A percentile compares a stretch with the other conserved stretches of the same genome.
These are phyloP conservation scores for Anableps anableps DNA, from an alignment of 2,797 vertebrate genomes.

Conservation along the genomic window DNA sequence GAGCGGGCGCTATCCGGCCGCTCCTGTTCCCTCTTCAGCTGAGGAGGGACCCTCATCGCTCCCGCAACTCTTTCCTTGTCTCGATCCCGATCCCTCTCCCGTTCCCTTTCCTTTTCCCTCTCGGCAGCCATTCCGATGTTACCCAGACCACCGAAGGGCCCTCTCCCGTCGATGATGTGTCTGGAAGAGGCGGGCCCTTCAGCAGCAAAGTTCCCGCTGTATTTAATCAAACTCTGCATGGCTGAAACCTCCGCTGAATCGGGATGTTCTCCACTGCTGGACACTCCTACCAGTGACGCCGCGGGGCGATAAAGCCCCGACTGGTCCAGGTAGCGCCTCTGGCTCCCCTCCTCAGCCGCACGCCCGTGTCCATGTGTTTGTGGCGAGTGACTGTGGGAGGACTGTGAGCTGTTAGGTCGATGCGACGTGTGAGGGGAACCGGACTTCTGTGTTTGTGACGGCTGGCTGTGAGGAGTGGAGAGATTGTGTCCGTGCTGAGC, in stretches of 20 bases:
- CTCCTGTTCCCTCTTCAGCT: slow-evolving; percentile 93
- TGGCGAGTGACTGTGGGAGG: slow-evolving; percentile 68
- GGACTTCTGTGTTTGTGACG: slow-evolving; percentile 56
- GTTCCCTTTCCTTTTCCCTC: slow-evolving; percentile 45
- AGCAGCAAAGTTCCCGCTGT: slow-evolving; percentile 93
- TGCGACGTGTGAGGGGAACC: slow-evolving; percentile 65
- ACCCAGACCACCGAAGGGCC: slow-evolving; percentile 92
- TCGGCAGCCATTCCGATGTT: slow-evolving; percentile 66
- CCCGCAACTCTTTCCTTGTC: slow-evolving; percentile 67
- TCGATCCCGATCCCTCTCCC: slow-evolving; percentile 80
- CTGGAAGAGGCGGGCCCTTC: slow-evolving; percentile 80
- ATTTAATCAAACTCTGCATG: slow-evolving; percentile 98
- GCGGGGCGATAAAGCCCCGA: slow-evolving; percentile 76
- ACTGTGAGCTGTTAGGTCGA: slow-evolving; percentile 54
- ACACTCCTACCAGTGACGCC: slow-evolving; percentile 56
- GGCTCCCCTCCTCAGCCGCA: slow-evolving; percentile 86
- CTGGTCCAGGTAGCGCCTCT: slow-evolving; percentile 89
- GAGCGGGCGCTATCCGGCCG: slow-evolving; percentile 93
- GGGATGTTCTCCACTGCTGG: slow-evolving; percentile 61
- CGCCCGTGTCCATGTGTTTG: slow-evolving; percentile 71
- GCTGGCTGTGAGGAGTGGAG: slow-evolving; percentile 64
- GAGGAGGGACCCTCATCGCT: slow-evolving; percentile 83
- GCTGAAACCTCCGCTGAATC: slow-evolving; percentile 87
- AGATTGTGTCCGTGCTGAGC: slow-evolving; percentile 88
- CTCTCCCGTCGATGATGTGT: slow-evolving; percentile 82